These are phyloP conservation scores for Bombus superbus DNA, from an alignment of 1,140 invertebrate species.

Conservation along the genomic window DNA sequence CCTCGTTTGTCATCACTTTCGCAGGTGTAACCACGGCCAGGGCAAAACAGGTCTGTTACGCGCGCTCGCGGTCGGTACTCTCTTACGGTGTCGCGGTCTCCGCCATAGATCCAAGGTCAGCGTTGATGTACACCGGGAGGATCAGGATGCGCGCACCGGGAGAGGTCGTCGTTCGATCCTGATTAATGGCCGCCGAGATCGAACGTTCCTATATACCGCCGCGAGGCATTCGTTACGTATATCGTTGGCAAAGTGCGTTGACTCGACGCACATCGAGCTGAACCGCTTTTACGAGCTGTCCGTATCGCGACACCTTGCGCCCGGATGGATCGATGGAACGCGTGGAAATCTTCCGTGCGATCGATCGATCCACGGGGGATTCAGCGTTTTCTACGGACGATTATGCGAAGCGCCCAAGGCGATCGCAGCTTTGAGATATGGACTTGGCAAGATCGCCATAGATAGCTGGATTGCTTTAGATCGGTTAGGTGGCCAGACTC, in stretches of 20 bases:
- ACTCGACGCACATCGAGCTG: slow-evolving; percentile 11
- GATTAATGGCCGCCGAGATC: slow-evolving; percentile 71
- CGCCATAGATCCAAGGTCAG: slow-evolving; percentile 64
- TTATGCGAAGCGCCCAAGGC: not conserved
- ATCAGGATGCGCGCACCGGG: slow-evolving; percentile 46
- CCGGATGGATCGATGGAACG: not conserved
- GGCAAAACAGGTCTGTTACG: slow-evolving; percentile 17
- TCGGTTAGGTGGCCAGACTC: not conserved
- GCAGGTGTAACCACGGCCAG: slow-evolving; percentile 50
- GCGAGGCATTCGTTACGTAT: slow-evolving; percentile 40
- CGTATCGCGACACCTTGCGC: slow-evolving; percentile 30
- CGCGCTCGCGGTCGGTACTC: slow-evolving; percentile 22
- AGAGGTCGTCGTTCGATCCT: slow-evolving; percentile 69
- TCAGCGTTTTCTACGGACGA: not conserved
- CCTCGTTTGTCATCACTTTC: slow-evolving; percentile 58
- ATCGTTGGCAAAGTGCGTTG: slow-evolving; percentile 45
- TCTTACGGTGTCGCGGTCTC: slow-evolving; percentile 48
- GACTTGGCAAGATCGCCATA: not conserved
- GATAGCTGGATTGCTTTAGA: not conserved
- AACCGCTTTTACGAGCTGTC: not conserved
- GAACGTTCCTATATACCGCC: slow-evolving; percentile 26
- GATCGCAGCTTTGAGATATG: not conserved
- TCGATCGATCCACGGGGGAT: not conserved
- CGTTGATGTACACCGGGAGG: slow-evolving; percentile 33
- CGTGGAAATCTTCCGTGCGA: not conserved